Evolutionary conservation across 2,113 vertebrate genomes (phyloP).

Genomic region (Ptychochromis oligacanthus): DNA sequence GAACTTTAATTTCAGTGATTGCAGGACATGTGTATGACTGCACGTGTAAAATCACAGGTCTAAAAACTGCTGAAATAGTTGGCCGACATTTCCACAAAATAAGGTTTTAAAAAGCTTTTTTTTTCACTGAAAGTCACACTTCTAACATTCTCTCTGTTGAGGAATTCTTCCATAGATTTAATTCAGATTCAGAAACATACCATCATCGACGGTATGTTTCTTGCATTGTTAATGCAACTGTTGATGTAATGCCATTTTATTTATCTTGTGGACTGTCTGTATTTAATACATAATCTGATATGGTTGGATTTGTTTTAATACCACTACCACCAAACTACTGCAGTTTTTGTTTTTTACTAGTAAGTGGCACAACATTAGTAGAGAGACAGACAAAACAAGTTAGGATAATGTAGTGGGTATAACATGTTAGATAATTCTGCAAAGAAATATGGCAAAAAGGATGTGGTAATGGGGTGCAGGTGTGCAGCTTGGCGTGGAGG

Average conservation of each 20-base stretch:
- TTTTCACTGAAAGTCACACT: no score
- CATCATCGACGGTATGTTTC: background rate
- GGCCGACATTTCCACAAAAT: background rate
- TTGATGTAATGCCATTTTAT: background rate
- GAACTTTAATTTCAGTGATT: background rate
- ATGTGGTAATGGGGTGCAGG: background rate
- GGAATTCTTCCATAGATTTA: background rate
- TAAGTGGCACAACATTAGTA: background rate
- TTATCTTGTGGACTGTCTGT: background rate
- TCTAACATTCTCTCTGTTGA: background rate
- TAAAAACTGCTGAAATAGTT: background rate
- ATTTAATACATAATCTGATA: background rate
- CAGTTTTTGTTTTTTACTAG: background rate
- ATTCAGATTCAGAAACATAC: background rate
- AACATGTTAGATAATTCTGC: background rate
- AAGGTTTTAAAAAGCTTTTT: background rate
- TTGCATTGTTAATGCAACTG: background rate
- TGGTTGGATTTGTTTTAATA: background rate
- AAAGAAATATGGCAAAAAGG: background rate
- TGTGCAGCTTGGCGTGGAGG: background rate
- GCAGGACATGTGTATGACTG: background rate
- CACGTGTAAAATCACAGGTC: background rate
- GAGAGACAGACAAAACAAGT: background rate
- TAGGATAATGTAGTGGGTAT: background rate
- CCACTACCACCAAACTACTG: background rate